Evolutionary conservation across 1,140 invertebrate species (phyloP).

Genomic region (Andricus grossulariae): DNA sequence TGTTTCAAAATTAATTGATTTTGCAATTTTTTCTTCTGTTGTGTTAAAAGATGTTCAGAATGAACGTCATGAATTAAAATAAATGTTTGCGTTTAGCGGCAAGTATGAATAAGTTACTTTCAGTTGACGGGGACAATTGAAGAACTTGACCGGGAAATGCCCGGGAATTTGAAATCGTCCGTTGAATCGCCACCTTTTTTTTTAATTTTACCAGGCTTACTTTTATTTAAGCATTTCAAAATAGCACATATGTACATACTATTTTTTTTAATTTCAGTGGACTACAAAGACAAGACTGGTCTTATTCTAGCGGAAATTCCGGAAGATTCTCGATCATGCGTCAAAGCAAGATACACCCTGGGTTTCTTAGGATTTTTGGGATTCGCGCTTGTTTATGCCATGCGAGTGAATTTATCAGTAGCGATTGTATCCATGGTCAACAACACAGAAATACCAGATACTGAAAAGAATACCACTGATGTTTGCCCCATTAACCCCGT

Average conservation of each 20-base stretch:
- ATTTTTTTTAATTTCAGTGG: not conserved
- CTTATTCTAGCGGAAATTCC: not conserved
- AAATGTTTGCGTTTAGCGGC: too few relatives aligned
- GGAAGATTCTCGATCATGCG: slow-evolving; percentile 79
- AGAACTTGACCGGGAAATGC: too few relatives aligned
- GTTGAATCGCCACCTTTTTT: too few relatives aligned
- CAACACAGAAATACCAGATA: slow-evolving; percentile 80
- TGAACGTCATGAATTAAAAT: too few relatives aligned
- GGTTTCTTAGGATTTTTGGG: slow-evolving; percentile 88
- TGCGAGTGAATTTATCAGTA: slow-evolving; percentile 94
- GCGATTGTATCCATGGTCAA: slow-evolving; percentile 97
- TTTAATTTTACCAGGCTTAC: not conserved
- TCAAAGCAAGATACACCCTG: slow-evolving; percentile 85
- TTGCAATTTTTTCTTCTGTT: too few relatives aligned
- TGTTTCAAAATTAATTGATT: too few relatives aligned
- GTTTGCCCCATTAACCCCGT: slow-evolving; percentile 77
- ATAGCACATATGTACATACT: not conserved
- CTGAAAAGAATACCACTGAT: slow-evolving; percentile 77
- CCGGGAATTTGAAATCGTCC: too few relatives aligned
- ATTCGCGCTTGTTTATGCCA: slow-evolving; percentile 90
- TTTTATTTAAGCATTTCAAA: not conserved
- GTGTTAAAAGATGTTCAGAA: too few relatives aligned
- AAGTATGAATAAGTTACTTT: too few relatives aligned
- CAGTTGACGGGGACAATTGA: too few relatives aligned
- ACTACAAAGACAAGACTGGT: slow-evolving; percentile 4